Conservation (phyloP, 1,140 invertebrate genomes). For the Atta cephalotes region DNA sequence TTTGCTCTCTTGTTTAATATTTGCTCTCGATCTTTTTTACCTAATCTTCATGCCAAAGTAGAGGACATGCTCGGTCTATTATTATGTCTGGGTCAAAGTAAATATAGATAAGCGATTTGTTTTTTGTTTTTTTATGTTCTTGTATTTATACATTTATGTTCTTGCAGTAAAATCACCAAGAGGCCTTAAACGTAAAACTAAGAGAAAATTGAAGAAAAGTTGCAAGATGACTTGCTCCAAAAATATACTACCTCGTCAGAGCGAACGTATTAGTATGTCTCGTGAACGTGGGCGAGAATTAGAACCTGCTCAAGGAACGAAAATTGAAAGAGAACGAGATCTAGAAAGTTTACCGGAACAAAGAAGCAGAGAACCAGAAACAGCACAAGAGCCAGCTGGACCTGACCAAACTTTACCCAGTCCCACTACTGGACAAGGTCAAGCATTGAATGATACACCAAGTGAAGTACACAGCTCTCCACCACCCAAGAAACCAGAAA, state of each 20-base stretch:
- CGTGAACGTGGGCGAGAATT: constrained; percentile 77
- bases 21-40: no score
- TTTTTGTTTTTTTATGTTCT: neutral
- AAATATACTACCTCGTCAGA: constrained; percentile 82
- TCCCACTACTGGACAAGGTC: constrained; percentile 83
- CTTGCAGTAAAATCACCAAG: constrained; percentile 85
- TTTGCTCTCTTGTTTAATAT: no score
- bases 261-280: constrained; percentile 78
- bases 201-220: constrained; percentile 83
- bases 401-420: constrained; percentile 88
- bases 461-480: constrained; percentile 80
- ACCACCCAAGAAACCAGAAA: constrained; percentile 85
- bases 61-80: no score
- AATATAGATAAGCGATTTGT: no score
- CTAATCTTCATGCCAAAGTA: no score
- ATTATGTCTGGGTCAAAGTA: no score
- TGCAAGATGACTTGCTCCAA: constrained; percentile 77
- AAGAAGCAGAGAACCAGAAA: constrained; percentile 86
- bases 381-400: constrained; percentile 87
- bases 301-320: constrained; percentile 80
- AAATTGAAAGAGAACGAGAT: constrained; percentile 83
- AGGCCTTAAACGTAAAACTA: constrained; percentile 86
- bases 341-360: constrained; percentile 81
- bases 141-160: neutral
- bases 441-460: constrained; percentile 81